Evolutionary conservation across 2,797 vertebrate genomes (phyloP).

Genomic region (Melopsittacus undulatus): DNA sequence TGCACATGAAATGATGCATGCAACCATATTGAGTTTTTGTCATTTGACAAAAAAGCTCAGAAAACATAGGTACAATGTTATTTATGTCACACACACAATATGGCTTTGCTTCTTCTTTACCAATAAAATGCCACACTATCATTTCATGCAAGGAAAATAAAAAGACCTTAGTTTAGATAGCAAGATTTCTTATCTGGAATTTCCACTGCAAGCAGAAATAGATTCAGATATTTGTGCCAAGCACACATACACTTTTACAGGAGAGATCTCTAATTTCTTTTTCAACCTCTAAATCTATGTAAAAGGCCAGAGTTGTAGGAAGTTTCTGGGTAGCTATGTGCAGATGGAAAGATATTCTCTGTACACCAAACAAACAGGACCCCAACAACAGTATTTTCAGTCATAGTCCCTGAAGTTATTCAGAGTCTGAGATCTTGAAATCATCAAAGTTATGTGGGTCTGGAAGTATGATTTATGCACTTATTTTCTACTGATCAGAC

Average conservation of each 20-base stretch:
- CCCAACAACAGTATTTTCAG: not conserved
- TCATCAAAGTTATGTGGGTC: not conserved
- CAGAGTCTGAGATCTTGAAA: not conserved
- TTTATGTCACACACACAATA: not conserved
- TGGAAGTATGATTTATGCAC: not conserved
- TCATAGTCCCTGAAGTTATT: not conserved
- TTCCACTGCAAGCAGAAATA: not conserved
- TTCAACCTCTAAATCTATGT: fast-evolving
- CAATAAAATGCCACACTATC: not conserved
- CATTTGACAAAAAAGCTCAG: not conserved
- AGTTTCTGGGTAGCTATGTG: not conserved
- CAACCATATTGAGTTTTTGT: not conserved
- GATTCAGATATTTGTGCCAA: not conserved
- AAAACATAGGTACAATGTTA: not conserved
- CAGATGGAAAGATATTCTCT: not conserved
- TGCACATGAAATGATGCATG: not conserved
- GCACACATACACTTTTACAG: not conserved
- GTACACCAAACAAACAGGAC: not conserved
- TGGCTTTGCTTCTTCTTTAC: not conserved
- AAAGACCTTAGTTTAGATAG: not conserved
- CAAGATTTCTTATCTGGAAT: not conserved
- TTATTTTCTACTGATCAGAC: not conserved
- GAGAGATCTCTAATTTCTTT: not conserved
- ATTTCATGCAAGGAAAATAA: not conserved
- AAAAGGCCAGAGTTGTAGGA: not conserved